Base-by-base conservation (phyloP, 2,888 invertebrate species). In the Lasius platythorax region DNA sequence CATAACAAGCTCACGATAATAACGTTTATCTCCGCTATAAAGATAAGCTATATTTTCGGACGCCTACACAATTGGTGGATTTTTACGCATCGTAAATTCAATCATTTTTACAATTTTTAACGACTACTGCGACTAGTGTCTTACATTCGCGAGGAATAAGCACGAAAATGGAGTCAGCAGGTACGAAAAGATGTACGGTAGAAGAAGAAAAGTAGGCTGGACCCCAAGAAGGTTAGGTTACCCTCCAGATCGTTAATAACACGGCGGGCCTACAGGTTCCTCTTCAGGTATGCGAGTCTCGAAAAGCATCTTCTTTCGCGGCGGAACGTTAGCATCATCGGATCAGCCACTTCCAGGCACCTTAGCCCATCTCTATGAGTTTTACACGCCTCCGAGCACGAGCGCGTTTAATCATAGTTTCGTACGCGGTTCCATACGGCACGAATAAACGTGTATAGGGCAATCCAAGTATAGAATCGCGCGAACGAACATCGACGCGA, bases 221-320 rank as follows among this genome's bases (percentile, higher is more conserved):
- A 87, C 78, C 50, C 6, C 85, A 84, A 82, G 84, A 83, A 84
- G 82, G 86, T 83, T 86, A 84, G 81, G 86, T 82, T 86, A 87
- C 87, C 88, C 87, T 88, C 89, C 82, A 90, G 91, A 89, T 92
- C 92, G 92, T 92, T 93, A 93, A 93, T 93, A 93, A 93, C 90
- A 93, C 90, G 90, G 89, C 90, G 88, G 91, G 87, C 86, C 88
- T 88, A 87, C 84, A 86, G 87, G 89, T 87, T 84, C 90, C 87
- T 91, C 87, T 89, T 89, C 89, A 91, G 91, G 91, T 91, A 91
- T 91, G 90, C 91, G 89, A 86, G 66, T 87, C 88, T 87, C 88
- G 82, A 86, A 87, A 87, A 88, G 84, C 83, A 61, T 83, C 37
- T 83, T 82, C 89, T 84, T 85, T 85, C 87, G n/a, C 56, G 37